Base-by-base conservation (phyloP, 1,140 invertebrate species). In the Drosophila punjabiensis region DNA sequence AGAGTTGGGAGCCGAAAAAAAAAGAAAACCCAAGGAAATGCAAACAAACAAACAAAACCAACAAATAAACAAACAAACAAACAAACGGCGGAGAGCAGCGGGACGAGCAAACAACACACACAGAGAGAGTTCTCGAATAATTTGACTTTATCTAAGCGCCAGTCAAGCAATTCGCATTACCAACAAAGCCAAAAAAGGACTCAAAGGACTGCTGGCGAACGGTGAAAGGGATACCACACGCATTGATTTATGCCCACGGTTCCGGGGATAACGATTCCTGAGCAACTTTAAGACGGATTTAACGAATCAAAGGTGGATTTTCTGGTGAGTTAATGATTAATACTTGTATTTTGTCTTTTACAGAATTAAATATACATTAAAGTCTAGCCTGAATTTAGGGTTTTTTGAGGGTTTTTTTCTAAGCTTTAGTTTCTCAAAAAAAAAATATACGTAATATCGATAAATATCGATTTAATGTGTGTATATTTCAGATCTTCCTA, bases 61-160 rank as follows among this genome's bases (percentile, higher is more conserved):
- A 56, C 68, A 53, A 74, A 32, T 37, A 71, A 73, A 33, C 14
- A 58, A 73, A 33, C 18, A 58, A 60, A 70, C 65, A 73, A 67
- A 61, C 64, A 61, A 58, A 58, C 28, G 32, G 6, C 20, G 13
- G 24, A 18, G 14, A 14, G 53, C 43, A 24, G 53, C 18, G 8
- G 20, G 33, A 32, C 30, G 10, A 11, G 30, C 67, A 70, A 43
- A 59, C 53, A 76, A 76, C 32, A 59, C 52, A 81, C 43, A 81
- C 47, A 48, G 20, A 28, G 74, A 68, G 60, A n/a, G n/a, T n/a
- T n/a, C 56, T 58, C 63, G 69, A 81, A 85, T 81, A 77, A 87
- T 88, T 84, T 88, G 84, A 84, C 84, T 81, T 88, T 87, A 84
- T 87, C 84, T 88, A 75, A 73, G 67, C 66, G 66, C 52, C 65